Percentiles rank a stretch among this genome's conserved stretches.
Evolutionary conservation across 2,888 invertebrate species (phyloP).

Genomic region (Iselma pallidipennis): DNA sequence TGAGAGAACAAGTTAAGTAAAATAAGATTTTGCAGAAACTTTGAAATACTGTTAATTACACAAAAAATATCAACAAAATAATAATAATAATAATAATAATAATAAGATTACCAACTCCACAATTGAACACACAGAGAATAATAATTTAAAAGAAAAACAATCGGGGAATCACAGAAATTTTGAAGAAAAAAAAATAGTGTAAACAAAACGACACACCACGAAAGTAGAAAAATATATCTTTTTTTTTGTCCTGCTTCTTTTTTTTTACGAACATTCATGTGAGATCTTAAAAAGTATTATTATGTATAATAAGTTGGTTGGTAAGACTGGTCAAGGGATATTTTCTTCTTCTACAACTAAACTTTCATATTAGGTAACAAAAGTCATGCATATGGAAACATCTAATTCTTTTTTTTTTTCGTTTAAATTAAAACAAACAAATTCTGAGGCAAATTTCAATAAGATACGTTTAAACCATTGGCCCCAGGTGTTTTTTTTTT

Average conservation of each 20-base stretch:
- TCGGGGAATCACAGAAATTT: conserved; percentile 21
- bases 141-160: conserved; percentile 1
- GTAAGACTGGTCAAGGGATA: conserved; percentile 19
- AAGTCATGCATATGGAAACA: conserved; percentile 24
- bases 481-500: conserved; percentile 49
- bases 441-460: conserved; percentile 50
- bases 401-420: conserved; percentile 17
- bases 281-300: conserved; percentile 21
- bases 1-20: conserved; percentile 36
- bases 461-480: conserved; percentile 53
- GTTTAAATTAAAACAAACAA: conserved; percentile 4
- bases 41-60: conserved; percentile 34
- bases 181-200: conserved; percentile 16
- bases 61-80: background rate
- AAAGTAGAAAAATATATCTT: conserved; percentile 3
- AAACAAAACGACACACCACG: conserved; percentile 8
- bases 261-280: conserved; percentile 17
- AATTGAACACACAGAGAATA: background rate
- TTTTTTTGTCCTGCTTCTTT: no score
- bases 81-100: conserved; percentile 13
- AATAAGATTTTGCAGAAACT: conserved; percentile 32
- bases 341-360: conserved; percentile 13
- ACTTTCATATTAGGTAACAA: conserved; percentile 28
- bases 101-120: conserved; percentile 23
- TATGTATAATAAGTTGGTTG: conserved; percentile 14